These are phyloP conservation scores for Dromas ardeola DNA, from an alignment of 2,113 vertebrate species.

Conservation along the genomic window DNA sequence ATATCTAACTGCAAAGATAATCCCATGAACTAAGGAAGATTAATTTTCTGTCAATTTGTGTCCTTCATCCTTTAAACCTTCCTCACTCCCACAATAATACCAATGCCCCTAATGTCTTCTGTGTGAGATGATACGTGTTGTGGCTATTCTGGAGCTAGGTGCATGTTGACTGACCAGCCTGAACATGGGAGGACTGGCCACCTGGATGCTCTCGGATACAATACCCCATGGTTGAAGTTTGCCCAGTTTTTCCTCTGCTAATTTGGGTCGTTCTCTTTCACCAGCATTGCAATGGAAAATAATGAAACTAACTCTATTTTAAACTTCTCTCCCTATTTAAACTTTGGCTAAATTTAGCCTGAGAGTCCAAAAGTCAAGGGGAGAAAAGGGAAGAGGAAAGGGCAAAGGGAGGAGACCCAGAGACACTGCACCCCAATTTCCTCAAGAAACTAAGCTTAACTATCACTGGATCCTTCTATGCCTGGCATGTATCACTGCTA, in stretches of 20 bases:
- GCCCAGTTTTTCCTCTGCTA: neutral
- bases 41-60: neutral
- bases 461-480: neutral
- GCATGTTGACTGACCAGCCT: neutral
- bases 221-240: neutral
- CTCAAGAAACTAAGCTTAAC: neutral
- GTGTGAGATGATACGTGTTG: fast-evolving
- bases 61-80: neutral
- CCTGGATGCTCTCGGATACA: neutral
- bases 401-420: neutral
- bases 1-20: neutral
- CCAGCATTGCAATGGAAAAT: neutral
- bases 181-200: neutral
- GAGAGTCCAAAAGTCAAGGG: neutral
- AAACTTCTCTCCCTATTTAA: neutral
- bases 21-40: neutral
- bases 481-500: neutral
- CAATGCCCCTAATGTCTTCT: fast-evolving
- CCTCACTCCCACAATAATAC: neutral
- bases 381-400: neutral
- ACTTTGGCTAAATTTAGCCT: neutral
- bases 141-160: neutral
- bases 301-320: neutral
- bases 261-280: neutral
- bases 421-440: neutral